A percentile compares a stretch with the other conserved stretches of the same genome.
These are phyloP conservation scores for Tetragnatha montana DNA, from an alignment of 2,888 invertebrate species.

Conservation along the genomic window DNA sequence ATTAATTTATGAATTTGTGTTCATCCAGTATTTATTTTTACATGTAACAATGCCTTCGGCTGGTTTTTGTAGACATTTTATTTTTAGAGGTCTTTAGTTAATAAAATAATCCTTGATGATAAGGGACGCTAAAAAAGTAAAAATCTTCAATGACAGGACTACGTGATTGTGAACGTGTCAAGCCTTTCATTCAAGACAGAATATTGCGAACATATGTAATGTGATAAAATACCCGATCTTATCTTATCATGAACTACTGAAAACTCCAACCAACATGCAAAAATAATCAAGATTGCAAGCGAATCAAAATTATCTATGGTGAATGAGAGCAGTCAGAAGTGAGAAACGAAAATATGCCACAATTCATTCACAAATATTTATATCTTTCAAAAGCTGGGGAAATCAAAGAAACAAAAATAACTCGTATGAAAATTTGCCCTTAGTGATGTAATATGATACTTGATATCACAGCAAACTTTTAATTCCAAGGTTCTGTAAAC, in stretches of 20 bases:
- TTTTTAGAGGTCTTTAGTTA: too few relatives aligned
- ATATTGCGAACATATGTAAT: background rate
- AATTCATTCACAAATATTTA: background rate
- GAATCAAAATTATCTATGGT: background rate
- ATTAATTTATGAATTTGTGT: too few relatives aligned
- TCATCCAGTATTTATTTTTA: too few relatives aligned
- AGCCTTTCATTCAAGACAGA: background rate
- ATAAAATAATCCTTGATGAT: too few relatives aligned
- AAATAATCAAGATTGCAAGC: background rate
- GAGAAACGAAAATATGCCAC: background rate
- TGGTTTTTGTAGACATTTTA: too few relatives aligned
- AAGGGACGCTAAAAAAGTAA: too few relatives aligned
- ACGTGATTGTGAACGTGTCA: background rate
- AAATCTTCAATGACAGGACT: background rate
- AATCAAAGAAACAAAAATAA: too few relatives aligned
- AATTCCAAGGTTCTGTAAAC: too few relatives aligned
- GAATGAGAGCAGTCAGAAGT: background rate
- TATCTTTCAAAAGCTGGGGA: background rate
- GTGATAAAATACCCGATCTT: background rate
- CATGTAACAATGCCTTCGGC: too few relatives aligned
- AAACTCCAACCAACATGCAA: background rate
- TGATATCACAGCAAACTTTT: too few relatives aligned
- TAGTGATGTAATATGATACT: too few relatives aligned
- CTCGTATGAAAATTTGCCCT: too few relatives aligned
- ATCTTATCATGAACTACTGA: background rate